These are phyloP conservation scores for Sturmia bella DNA, from an alignment of 2,888 invertebrate genomes.

Conservation along the genomic window DNA sequence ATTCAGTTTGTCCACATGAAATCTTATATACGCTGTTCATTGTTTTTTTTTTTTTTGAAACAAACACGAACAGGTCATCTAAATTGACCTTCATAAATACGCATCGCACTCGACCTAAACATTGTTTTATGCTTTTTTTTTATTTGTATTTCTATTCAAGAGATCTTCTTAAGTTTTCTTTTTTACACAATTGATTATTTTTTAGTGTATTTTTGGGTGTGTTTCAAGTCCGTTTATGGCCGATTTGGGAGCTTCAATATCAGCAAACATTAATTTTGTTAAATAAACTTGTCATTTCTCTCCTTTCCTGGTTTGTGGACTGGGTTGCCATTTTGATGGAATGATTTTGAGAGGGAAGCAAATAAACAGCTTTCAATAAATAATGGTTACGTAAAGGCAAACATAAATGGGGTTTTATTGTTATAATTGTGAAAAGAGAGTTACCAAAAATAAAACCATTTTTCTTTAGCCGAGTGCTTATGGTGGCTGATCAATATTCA, in stretches of 20 bases:
- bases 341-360: too few species aligned
- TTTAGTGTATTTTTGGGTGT: constrained; percentile 42
- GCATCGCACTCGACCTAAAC: constrained; percentile 60
- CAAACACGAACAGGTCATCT: constrained; percentile 59
- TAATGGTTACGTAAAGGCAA: too few species aligned
- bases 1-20: constrained; percentile 11
- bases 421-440: too few species aligned
- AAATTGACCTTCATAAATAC: constrained; percentile 68
- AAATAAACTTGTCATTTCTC: too few species aligned
- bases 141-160: not conserved
- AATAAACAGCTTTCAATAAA: too few species aligned
- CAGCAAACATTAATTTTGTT: constrained; percentile 7
- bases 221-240: constrained; percentile 37
- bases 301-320: too few species aligned
- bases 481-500: too few species aligned
- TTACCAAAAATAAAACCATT: too few species aligned
- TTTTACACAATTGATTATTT: constrained; percentile 62
- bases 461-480: too few species aligned
- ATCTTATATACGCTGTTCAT: constrained; percentile 14
- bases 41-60: not conserved
- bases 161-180: constrained; percentile 33
- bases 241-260: not conserved
- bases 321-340: too few species aligned
- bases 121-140: constrained; percentile 35
- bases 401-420: too few species aligned